These are phyloP conservation scores for Ceramica pisi DNA, from an alignment of 2,888 invertebrate species.

Conservation along the genomic window DNA sequence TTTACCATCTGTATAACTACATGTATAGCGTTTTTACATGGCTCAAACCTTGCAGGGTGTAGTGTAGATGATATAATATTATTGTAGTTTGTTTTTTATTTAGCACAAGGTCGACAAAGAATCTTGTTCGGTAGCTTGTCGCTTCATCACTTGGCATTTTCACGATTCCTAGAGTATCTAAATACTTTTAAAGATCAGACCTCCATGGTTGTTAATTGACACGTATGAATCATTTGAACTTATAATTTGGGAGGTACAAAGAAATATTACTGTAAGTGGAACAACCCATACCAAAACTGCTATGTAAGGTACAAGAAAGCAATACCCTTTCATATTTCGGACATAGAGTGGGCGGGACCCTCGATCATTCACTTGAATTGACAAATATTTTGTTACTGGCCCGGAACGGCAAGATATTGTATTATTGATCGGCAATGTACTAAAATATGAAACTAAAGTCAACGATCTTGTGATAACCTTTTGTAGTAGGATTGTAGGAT, in stretches of 20 bases:
- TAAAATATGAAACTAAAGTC: conserved; percentile 10
- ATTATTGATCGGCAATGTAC: conserved; percentile 18
- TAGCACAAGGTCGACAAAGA: neutral
- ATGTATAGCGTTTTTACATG: neutral
- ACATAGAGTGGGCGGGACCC: conserved; percentile 7
- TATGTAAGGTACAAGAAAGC: neutral
- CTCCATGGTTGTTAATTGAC: conserved; percentile 1
- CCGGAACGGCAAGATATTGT: neutral
- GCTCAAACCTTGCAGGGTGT: no score
- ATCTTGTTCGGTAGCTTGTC: neutral
- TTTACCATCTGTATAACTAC: neutral
- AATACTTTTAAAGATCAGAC: neutral
- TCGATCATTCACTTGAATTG: conserved; percentile 14
- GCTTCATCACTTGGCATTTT: no score
- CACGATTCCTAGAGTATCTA: neutral
- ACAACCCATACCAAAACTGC: neutral
- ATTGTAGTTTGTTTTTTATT: neutral
- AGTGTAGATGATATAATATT: neutral
- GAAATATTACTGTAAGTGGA: neutral
- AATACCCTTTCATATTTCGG: conserved; percentile 12
- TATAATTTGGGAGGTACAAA: conserved; percentile 8
- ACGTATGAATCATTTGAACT: conserved; percentile 18
- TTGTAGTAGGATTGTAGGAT: neutral
- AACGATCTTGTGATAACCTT: conserved; percentile 10
- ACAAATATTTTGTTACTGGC: conserved; percentile 24